These are phyloP conservation scores for Mesoclemmys tuberculata DNA, from an alignment of 2,113 vertebrate genomes.

Conservation along the genomic window DNA sequence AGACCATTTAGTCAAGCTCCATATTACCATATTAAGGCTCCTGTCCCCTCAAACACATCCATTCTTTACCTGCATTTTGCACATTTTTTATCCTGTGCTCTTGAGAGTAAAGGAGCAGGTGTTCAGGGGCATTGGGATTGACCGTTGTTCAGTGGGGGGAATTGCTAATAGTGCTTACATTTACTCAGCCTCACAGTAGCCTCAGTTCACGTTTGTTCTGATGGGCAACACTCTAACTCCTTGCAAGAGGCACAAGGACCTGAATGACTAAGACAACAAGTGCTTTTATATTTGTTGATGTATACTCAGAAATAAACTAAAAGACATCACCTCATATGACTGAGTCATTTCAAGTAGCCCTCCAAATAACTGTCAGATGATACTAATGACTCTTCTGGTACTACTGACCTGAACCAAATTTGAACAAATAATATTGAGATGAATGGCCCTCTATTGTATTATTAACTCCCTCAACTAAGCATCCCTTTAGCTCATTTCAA, in stretches of 20 bases:
- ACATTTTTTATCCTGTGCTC: neutral
- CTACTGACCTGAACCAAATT: neutral
- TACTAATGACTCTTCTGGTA: neutral
- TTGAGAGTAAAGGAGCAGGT: neutral
- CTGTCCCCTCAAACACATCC: neutral
- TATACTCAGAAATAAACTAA: neutral
- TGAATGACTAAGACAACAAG: neutral
- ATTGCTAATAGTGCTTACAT: neutral
- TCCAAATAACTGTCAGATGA: rapidly evolving
- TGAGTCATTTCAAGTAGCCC: neutral
- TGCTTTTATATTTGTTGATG: rapidly evolving
- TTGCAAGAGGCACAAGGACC: neutral
- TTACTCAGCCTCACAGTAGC: neutral
- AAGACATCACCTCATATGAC: too few species aligned
- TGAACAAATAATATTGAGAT: neutral
- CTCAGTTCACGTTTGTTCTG: neutral
- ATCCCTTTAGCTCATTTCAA: neutral
- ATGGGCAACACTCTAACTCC: rapidly evolving
- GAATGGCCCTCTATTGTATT: neutral
- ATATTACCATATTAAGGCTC: neutral
- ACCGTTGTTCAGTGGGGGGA: neutral
- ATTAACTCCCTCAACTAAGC: neutral
- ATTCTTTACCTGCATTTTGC: neutral
- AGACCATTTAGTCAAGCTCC: neutral
- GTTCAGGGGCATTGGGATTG: neutral